Evolutionary conservation across 2,113 vertebrate genomes (phyloP).

Genomic region (Cisticola juncidis): DNA sequence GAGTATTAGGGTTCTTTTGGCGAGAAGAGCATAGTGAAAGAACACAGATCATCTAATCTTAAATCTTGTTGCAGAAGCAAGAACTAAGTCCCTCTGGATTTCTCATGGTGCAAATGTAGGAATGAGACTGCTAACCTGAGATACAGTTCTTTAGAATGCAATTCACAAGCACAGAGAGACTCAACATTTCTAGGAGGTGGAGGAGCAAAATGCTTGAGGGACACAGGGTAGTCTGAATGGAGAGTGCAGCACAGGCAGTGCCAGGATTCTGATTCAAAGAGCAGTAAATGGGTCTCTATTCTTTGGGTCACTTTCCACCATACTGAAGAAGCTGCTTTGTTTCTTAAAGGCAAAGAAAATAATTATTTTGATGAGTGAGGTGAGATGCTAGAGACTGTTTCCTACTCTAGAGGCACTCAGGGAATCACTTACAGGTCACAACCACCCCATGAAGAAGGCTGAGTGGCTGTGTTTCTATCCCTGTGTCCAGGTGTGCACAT

Average conservation of each 20-base stretch:
- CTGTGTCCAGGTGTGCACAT: background rate
- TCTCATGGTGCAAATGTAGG: background rate
- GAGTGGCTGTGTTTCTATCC: background rate
- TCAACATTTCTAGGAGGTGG: background rate
- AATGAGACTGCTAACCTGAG: background rate
- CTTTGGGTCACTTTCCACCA: background rate
- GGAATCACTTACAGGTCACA: background rate
- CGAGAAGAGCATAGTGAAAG: background rate
- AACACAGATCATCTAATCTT: background rate
- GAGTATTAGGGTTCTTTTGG: background rate
- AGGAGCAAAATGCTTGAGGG: background rate
- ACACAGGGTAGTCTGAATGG: background rate
- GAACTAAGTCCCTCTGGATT: background rate
- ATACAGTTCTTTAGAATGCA: background rate
- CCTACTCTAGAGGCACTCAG: background rate
- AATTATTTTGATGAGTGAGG: rapidly evolving
- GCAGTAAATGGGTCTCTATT: rapidly evolving
- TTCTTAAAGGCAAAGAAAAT: background rate
- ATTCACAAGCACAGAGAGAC: background rate
- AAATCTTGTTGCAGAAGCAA: background rate
- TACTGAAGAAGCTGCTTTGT: background rate
- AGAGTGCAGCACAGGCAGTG: background rate
- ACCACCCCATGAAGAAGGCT: rapidly evolving
- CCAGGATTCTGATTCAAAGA: background rate
- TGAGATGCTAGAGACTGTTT: background rate